These are phyloP conservation scores for Zapornia atra DNA, from an alignment of 2,113 vertebrate species.

Conservation along the genomic window DNA sequence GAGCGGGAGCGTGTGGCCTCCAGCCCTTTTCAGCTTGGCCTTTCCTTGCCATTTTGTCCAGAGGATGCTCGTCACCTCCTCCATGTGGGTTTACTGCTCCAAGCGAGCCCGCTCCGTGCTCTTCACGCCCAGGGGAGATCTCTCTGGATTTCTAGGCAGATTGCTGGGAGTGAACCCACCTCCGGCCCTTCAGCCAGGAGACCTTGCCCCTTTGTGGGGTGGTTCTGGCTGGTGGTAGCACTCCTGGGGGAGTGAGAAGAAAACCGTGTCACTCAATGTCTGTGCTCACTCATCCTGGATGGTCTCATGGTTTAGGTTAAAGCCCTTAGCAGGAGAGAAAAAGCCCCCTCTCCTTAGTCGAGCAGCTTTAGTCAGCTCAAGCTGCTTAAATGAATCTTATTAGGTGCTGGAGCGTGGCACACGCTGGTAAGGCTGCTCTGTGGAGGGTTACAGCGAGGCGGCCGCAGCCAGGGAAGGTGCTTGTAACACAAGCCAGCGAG, in stretches of 20 bases:
- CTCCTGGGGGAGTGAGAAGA: neutral
- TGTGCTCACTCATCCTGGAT: neutral
- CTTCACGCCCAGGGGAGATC: neutral
- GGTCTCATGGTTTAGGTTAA: conserved; percentile 8
- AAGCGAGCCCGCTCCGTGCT: fast-evolving
- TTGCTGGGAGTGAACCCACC: neutral
- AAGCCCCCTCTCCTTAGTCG: neutral
- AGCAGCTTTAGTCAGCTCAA: conserved; percentile 56
- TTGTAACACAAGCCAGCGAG: neutral
- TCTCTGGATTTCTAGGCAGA: neutral
- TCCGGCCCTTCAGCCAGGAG: neutral
- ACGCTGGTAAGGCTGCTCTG: neutral
- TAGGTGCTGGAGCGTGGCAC: conserved; percentile 10
- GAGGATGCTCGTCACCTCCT: neutral
- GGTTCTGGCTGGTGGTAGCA: neutral
- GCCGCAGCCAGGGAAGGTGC: neutral
- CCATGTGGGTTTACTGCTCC: fast-evolving
- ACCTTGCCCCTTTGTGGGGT: neutral
- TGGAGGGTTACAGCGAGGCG: neutral
- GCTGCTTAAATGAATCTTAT: conserved; percentile 55
- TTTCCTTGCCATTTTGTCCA: neutral
- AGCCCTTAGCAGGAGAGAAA: neutral
- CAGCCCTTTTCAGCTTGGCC: neutral
- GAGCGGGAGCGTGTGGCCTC: neutral
- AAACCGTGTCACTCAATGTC: neutral